phyloP scores from a whole-genome alignment of 2,113 vertebrate genomes.

The Salvelinus namaycush region DNA sequence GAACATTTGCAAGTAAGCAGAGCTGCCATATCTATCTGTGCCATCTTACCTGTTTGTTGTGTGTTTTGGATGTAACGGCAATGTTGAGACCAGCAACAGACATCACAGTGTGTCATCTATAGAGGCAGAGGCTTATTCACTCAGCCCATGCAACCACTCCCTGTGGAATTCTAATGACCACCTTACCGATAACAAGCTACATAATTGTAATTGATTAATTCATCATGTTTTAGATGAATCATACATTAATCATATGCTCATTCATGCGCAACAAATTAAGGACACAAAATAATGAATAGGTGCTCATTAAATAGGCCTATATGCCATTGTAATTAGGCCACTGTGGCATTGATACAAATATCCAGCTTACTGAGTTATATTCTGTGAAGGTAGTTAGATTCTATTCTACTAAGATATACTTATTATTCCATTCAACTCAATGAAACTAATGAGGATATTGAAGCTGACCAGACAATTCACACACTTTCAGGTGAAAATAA shows the following conservation, averaged over 20 bases:
- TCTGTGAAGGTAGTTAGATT: conserved; percentile 44
- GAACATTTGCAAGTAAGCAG: too few species aligned
- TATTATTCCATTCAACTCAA: conserved; percentile 36
- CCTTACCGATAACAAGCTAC: neutral
- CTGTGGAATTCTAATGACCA: neutral
- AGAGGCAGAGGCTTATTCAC: too few species aligned
- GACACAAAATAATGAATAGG: conserved; percentile 50
- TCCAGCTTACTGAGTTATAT: conserved; percentile 17
- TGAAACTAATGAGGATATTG: conserved; percentile 31
- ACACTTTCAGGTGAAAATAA: conserved; percentile 5
- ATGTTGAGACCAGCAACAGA: neutral
- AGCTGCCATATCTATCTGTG: neutral
- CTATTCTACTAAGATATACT: conserved; percentile 43
- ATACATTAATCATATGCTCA: conserved; percentile 44
- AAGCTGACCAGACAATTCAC: neutral
- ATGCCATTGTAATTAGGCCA: conserved; percentile 56
- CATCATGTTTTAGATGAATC: conserved; percentile 20
- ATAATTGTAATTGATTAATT: conserved; percentile 26
- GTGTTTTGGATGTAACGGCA: conserved; percentile 33
- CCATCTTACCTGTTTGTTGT: neutral
- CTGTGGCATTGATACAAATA: conserved; percentile 35
- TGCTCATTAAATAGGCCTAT: conserved; percentile 42
- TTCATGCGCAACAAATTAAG: conserved; percentile 60
- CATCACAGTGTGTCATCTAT: neutral
- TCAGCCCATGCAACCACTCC: neutral